Base-by-base conservation (phyloP, 2,797 vertebrate species). In the Malurus leucopterus region DNA sequence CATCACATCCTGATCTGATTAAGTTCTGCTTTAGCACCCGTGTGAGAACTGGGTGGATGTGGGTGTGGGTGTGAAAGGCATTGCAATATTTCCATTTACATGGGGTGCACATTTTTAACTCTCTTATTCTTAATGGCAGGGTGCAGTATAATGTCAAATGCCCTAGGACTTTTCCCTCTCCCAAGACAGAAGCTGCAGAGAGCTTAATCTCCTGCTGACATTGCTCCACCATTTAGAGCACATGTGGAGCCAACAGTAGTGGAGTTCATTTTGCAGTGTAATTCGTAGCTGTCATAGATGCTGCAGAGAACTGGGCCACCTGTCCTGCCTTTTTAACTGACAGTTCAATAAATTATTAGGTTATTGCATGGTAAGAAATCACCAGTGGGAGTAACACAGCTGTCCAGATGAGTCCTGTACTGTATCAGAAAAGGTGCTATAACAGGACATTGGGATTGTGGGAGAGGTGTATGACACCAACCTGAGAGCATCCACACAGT, bases 161-260 rank as follows among this genome's bases (percentile, higher is more conserved):
- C 13, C n/a, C 6, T 11, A 71, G 26, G 20, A 24, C 12, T 59
- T 73, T 40, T 8, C 13, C 16, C 16, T 17, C 4, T 32, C 29
- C 8, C 24, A 47, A 36, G 32, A 41, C 0, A 9, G 10, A 21
- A 10, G 4, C 1, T 75, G 21, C 27, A 74, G 6, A 69, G 30
- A 69, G 18, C 16, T 68, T 40, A 22, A 67, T n/a, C 34, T 69
- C 34, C 6, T 72, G 6, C 26, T 71, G 49, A n/a, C 6, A 32
- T 14, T 51, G 29, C 11, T 27, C 29, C 44, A 23, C 22, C 36
- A 15, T 22, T 72, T 15, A 49, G n/a, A 36, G 36, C 30, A 27
- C 5, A 18, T 0, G 0, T 20, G 43, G 15, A 84, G 29, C 34
- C 32, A 36, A 34, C 2, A 36, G 30, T 29, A 47, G 16, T 32